Conservation (phyloP, 2,113 vertebrate species). For the Grammomys surdaster region DNA sequence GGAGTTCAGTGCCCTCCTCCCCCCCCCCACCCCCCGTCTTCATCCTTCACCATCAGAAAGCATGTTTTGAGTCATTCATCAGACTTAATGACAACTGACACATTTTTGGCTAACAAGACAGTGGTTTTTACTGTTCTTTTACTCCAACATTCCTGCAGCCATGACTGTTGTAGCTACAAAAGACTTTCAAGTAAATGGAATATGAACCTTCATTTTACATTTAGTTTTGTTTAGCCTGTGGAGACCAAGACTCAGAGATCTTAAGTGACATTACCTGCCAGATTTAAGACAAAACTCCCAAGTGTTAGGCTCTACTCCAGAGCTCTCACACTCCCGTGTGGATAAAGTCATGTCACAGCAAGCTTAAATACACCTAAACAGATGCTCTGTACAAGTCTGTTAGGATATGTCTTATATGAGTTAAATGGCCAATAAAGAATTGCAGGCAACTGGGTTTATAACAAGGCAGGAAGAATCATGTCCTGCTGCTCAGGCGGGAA, state of each 20-base stretch:
- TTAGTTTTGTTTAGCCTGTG: constrained; percentile 18
- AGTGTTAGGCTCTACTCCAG: not conserved
- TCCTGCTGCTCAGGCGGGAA: not conserved
- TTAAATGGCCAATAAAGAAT: constrained; percentile 18
- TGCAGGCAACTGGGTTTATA: not conserved
- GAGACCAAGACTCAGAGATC: constrained; percentile 16
- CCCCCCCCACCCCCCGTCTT: constrained; percentile 16
- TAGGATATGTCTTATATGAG: not conserved
- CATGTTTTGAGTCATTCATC: constrained; percentile 53
- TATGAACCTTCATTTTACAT: not conserved
- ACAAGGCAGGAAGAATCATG: not conserved
- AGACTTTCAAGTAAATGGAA: not conserved
- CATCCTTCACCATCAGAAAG: constrained; percentile 48
- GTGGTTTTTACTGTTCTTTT: constrained; percentile 33
- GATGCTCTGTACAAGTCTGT: not conserved
- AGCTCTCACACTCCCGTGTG: not conserved
- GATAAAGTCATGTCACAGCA: not conserved
- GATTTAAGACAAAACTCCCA: not conserved
- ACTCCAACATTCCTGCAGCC: constrained; percentile 39
- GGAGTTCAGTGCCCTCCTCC: not conserved
- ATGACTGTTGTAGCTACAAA: not conserved
- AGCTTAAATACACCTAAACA: not conserved
- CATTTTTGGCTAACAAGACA: constrained; percentile 2
- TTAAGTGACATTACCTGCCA: not conserved
- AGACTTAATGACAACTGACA: constrained; percentile 59